A percentile compares a stretch with the other conserved stretches of the same genome.
Evolutionary conservation across 2,888 invertebrate species (phyloP).

Genomic region (Orgyia antiqua): DNA sequence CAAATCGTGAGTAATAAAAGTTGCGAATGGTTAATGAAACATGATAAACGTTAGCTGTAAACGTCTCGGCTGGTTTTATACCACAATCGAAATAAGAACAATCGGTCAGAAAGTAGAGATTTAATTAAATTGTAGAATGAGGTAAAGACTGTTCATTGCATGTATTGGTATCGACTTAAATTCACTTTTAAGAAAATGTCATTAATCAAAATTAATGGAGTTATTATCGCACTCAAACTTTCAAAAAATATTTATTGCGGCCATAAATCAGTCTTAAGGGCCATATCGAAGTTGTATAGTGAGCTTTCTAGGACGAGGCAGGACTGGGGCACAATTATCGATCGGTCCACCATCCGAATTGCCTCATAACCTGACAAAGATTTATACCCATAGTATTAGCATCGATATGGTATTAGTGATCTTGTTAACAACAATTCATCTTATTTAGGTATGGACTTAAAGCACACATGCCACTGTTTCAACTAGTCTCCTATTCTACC

Average conservation of each 20-base stretch:
- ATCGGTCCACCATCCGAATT: conserved; percentile 6
- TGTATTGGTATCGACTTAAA: conserved; percentile 37
- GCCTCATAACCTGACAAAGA: too few species aligned
- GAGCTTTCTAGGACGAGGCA: conserved; percentile 70
- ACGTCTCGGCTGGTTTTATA: conserved; percentile 29
- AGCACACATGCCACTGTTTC: too few species aligned
- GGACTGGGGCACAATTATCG: conserved; percentile 44
- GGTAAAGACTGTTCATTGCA: conserved; percentile 50
- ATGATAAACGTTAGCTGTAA: conserved; percentile 14
- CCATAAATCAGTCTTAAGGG: conserved; percentile 75
- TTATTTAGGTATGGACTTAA: too few species aligned
- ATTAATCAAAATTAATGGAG: conserved; percentile 79
- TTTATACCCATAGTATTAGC: too few species aligned
- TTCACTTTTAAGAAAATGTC: conserved; percentile 74
- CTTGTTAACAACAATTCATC: too few species aligned
- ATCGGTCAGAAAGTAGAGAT: conserved; percentile 51
- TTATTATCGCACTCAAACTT: conserved; percentile 76
- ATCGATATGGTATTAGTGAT: too few species aligned
- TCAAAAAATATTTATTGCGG: conserved; percentile 74
- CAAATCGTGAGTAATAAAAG: conserved; percentile 8
- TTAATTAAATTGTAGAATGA: conserved; percentile 62
- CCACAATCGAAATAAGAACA: conserved; percentile 55
- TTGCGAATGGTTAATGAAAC: conserved; percentile 17
- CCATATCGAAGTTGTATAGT: conserved; percentile 61
- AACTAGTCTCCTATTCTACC: too few species aligned